phyloP scores from a whole-genome alignment of 92 coral and sea anemone genomes.

The Parazoanthus atlanticus region DNA sequence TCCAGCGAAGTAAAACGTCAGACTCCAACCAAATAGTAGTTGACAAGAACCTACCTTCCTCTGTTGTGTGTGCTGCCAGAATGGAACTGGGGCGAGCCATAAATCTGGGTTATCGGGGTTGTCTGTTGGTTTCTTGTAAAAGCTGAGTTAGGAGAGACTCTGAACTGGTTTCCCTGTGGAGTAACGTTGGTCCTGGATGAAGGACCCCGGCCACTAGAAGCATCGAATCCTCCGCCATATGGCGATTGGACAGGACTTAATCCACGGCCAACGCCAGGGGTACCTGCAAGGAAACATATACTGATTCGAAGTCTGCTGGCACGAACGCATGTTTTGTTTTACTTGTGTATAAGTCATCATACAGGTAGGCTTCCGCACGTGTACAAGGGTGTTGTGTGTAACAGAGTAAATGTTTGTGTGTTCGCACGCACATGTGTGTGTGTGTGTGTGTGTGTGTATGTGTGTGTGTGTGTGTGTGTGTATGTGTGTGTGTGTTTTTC shows the following conservation, averaged over 20 bases:
- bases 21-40: neutral
- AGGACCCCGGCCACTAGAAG: constrained; percentile 27
- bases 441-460: neutral
- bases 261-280: constrained; percentile 48
- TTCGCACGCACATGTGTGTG: neutral
- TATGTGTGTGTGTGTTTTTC: neutral
- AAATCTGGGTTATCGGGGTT: constrained; percentile 43
- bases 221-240: constrained; percentile 47
- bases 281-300: constrained; percentile 14
- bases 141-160: constrained; percentile 45
- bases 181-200: constrained; percentile 2
- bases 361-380: too few species aligned
- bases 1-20: neutral
- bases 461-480: neutral
- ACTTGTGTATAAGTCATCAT: too few species aligned
- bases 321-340: neutral
- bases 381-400: too few species aligned
- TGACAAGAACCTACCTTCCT: constrained; percentile 32
- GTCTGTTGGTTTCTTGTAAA: constrained; percentile 37
- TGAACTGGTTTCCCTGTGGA: constrained; percentile 36
- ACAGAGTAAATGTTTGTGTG: too few species aligned
- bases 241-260: constrained; percentile 34
- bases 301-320: neutral
- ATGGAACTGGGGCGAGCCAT: constrained; percentile 49
- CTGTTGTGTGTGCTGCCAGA: neutral